Conservation (phyloP, 2,113 vertebrate species). For the Illadopsis cleaveri region DNA sequence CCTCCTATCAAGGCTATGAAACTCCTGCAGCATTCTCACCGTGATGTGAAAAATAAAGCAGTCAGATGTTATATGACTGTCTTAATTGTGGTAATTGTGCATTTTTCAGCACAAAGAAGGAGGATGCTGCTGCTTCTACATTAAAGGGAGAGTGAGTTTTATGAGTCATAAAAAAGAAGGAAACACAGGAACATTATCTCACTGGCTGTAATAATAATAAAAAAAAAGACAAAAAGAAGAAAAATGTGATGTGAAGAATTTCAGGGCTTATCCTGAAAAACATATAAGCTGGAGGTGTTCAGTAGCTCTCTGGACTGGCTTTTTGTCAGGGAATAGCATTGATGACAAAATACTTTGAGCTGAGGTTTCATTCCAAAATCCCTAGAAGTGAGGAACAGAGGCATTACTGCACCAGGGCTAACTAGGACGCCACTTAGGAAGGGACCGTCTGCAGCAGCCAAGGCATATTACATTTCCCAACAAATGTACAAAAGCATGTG, state of each 20-base stretch:
- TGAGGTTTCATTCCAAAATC: neutral
- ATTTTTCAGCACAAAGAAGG: neutral
- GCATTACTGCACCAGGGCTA: neutral
- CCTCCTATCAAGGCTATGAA: neutral
- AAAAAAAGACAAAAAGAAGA: neutral
- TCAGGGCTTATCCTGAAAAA: neutral
- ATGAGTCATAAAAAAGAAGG: neutral
- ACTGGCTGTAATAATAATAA: neutral
- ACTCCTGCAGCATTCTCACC: neutral
- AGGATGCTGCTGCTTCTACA: neutral
- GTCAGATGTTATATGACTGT: neutral
- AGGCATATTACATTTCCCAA: neutral
- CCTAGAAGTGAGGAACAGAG: neutral
- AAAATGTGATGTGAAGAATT: neutral
- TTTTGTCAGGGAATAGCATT: neutral
- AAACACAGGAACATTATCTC: neutral
- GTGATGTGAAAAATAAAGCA: neutral
- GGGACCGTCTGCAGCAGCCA: neutral
- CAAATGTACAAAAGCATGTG: neutral
- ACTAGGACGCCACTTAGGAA: neutral
- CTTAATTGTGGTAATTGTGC: neutral
- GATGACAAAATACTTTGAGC: neutral
- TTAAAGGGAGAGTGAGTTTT: slow-evolving; percentile 19
- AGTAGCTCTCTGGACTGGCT: neutral
- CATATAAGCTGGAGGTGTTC: neutral